Conservation (phyloP, 2,888 invertebrate species). For the Apotomis turbidana region DNA sequence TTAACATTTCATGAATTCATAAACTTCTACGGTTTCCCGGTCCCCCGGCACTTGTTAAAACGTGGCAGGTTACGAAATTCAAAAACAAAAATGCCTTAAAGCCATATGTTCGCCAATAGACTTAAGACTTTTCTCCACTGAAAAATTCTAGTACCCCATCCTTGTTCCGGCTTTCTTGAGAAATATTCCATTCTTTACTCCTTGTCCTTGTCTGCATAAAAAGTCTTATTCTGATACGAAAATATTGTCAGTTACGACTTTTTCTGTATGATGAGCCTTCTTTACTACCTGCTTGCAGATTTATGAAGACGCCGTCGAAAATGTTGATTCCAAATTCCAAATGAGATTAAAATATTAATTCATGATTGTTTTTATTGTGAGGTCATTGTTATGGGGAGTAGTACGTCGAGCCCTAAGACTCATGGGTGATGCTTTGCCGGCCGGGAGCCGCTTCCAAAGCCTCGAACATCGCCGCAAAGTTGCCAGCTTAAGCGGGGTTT, state of each 20-base stretch:
- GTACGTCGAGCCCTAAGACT: too few species aligned
- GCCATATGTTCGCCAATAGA: background rate
- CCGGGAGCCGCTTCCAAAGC: too few species aligned
- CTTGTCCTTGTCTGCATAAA: background rate
- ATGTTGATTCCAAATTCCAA: conserved; percentile 15
- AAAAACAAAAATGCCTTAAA: conserved; percentile 9
- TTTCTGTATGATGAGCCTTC: background rate
- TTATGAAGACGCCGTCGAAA: background rate
- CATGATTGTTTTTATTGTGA: too few species aligned
- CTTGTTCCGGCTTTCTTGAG: conserved; percentile 5
- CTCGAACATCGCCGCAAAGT: too few species aligned
- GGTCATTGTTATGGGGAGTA: too few species aligned
- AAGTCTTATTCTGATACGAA: background rate
- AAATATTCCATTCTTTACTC: background rate
- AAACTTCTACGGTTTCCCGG: conserved; percentile 17
- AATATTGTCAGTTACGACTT: background rate
- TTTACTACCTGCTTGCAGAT: background rate
- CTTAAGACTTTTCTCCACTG: background rate
- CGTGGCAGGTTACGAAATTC: background rate
- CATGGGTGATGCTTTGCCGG: too few species aligned
- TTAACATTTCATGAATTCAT: conserved; percentile 30
- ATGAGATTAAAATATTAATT: conserved; percentile 20
- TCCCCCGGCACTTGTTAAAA: conserved; percentile 20
- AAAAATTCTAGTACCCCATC: background rate
- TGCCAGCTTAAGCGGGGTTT: too few species aligned